Evolutionary conservation across 1,140 invertebrate genomes (phyloP).

Genomic region (Nasonia longicornis): DNA sequence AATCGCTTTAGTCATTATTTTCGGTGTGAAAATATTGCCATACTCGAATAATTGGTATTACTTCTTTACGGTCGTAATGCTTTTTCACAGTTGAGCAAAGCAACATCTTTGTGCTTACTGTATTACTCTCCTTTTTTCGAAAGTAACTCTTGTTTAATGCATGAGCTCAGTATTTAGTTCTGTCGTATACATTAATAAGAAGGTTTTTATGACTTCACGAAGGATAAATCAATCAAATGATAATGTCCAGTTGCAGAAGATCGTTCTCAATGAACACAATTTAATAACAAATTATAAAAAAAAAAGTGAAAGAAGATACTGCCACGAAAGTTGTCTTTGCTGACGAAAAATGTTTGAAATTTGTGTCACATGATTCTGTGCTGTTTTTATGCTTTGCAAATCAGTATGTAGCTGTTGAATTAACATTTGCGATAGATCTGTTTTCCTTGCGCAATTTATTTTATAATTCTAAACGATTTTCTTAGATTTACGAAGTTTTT

Average conservation of each 20-base stretch:
- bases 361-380: slow-evolving; percentile 43
- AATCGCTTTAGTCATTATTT: slow-evolving; percentile 41
- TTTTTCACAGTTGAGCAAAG: slow-evolving; percentile 48
- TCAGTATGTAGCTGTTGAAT: slow-evolving; percentile 36
- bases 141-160: slow-evolving; percentile 45
- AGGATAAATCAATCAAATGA: slow-evolving; percentile 17
- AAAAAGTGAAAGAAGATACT: background rate
- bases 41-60: slow-evolving; percentile 32
- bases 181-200: slow-evolving; percentile 16
- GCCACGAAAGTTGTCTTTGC: background rate
- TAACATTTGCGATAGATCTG: slow-evolving; percentile 40
- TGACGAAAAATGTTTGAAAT: slow-evolving; percentile 26
- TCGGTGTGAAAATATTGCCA: slow-evolving; percentile 39
- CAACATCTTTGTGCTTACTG: slow-evolving; percentile 51
- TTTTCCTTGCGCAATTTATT: slow-evolving; percentile 25
- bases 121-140: slow-evolving; percentile 48
- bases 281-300: background rate
- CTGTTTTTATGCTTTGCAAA: slow-evolving; percentile 46
- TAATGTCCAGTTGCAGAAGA: slow-evolving; percentile 23
- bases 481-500: slow-evolving; percentile 36
- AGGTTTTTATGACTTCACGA: slow-evolving; percentile 10
- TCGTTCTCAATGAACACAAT: background rate
- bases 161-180: slow-evolving; percentile 44
- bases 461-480: slow-evolving; percentile 44
- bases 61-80: slow-evolving; percentile 47